Evolutionary conservation across 2,888 invertebrate genomes (phyloP), one percentile per base, ranked within the genome.

Genomic region (Enchytraeus crypticus): DNA sequence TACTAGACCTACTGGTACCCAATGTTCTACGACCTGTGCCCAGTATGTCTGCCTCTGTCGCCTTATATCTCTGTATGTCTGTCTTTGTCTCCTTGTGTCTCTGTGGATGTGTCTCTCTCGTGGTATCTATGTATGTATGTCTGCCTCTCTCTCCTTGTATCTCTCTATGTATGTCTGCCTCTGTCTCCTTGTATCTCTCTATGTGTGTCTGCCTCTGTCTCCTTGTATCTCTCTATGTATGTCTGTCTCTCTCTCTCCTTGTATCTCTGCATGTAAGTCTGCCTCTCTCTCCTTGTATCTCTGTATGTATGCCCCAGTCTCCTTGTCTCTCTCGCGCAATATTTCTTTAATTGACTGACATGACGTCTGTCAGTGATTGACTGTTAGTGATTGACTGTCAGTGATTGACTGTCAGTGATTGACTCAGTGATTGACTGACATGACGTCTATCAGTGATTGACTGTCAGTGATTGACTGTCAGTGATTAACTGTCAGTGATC

Each of bases 21-120:
- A 59, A 62, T n/a, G 62, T 62, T 5, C 51, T 62, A 14, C 51
- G 59, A 23, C 62, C 62, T n/a, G 55, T 62, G 26, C 59, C 59
- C 11, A 59, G 62, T 59, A 8, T 29, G 62, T 51, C 21, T 51
- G 29, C 26, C 2, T 3, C 4, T 2, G 27, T 2, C 21, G 27
- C 4, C 1, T 26, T 5, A 18, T 46, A 21, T 23, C 8, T 23
- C 46, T 2, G 26, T 11, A 5, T 11, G 26, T 56, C 33, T 56
- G 49, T 29, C 5, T 30, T 11, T 11, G 14, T 11, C 8, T 30
- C 18, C 53, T 29, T 26, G 32, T 8, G 26, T n/a, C n/a, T n/a
- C n/a, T n/a, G n/a, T n/a, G n/a, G n/a, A n/a, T n/a, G n/a, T n/a
- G 43, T 11, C 14, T 38, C 43, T 38, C 14, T 11, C 11, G 11